Evolutionary conservation across 2,113 vertebrate species (phyloP).

Genomic region (Crotalus viridis): DNA sequence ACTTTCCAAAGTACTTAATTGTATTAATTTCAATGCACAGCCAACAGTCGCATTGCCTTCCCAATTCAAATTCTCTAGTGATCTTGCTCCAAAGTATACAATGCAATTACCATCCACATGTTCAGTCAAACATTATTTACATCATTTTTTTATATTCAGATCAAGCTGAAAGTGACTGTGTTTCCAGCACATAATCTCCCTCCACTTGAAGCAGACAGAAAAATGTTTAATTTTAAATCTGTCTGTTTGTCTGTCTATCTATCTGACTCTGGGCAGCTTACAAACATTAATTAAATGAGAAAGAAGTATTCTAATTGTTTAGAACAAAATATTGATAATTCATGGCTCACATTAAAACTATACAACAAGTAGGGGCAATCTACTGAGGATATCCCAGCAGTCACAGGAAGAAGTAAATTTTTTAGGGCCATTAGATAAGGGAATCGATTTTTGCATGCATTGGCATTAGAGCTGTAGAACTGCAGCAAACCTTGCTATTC

Average conservation of each 20-base stretch:
- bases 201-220: neutral
- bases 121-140: slow-evolving; percentile 1
- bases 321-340: neutral
- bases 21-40: neutral
- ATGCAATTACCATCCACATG: slow-evolving; percentile 1
- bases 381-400: neutral
- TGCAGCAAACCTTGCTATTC: neutral
- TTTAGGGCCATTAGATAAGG: no score
- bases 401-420: neutral
- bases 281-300: neutral
- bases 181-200: neutral
- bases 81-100: slow-evolving; percentile 7
- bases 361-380: neutral
- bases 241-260: neutral
- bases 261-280: neutral
- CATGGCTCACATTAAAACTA: neutral
- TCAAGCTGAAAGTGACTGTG: neutral
- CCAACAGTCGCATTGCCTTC: neutral
- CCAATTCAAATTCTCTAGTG: slow-evolving; percentile 16
- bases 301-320: neutral
- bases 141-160: slow-evolving; percentile 19
- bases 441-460: neutral
- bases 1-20: neutral
- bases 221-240: neutral
- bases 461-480: neutral